Base-by-base conservation (phyloP, 1,140 invertebrate species). In the Drosophila teissieri region DNA sequence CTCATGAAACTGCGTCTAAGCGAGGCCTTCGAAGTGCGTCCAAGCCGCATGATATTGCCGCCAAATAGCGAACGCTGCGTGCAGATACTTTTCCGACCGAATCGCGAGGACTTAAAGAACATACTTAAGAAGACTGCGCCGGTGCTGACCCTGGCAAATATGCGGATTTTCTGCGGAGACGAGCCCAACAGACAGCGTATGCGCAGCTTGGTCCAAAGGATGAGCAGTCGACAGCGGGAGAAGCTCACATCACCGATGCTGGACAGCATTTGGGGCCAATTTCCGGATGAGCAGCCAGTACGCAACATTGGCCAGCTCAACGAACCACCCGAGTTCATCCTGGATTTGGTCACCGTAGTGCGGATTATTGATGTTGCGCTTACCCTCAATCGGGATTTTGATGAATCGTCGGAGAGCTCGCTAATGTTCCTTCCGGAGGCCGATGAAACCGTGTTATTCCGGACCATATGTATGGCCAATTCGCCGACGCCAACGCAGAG, bases 101-200 rank as follows among this genome's bases (percentile, higher is more conserved):
- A 90, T 52, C 82, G 86, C 0, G 89, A 92, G 17, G 91, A 92
- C 54, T 76, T 92, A n/a, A 88, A 86, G 22, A 92, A 92, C 62
- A 90, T 92, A 19, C 52, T 90, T 2, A 88, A 91, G 22, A 90
- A 91, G 52, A 72, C 72, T 3, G 65, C 65, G 6, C 76, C 85
- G 45, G 91, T 92, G 0, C 6, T 91, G 6, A 91, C 91, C 0
- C 36, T 92, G 53, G 91, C 85, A 10, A 91, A 92, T 27, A 81
- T 92, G 77, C 82, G 86, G 11, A 80, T 92, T 6, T 91, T 92
- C 39, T 91, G 86, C 17, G 91, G 91, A 1, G 91, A 92, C 42
- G 91, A 92, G 15, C 83, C 91, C 0, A 92, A 91, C 45, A 68
- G 91, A 1, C 91, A 92, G 36, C 75, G 91, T 12, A 92, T 92